phyloP scores from a whole-genome alignment of 2,797 vertebrate species.

The Falco concolor region DNA sequence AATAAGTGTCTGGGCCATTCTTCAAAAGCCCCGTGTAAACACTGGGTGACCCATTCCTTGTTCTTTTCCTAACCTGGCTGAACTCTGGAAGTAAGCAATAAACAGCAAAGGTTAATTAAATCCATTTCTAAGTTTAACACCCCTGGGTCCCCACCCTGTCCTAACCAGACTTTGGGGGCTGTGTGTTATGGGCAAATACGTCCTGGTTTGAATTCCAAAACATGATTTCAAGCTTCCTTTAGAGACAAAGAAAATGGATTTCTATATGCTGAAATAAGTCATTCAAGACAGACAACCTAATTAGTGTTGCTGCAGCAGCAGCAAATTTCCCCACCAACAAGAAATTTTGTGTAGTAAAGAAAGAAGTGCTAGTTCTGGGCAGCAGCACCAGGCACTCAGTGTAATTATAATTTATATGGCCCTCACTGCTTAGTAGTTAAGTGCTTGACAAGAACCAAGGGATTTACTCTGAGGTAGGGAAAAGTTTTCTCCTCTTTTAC shows the following conservation, averaged over 20 bases:
- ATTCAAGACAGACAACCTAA: slow-evolving; percentile 40
- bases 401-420: slow-evolving; percentile 59
- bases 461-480: slow-evolving; percentile 52
- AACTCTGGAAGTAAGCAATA: slow-evolving; percentile 65
- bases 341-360: slow-evolving; percentile 34
- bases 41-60: slow-evolving; percentile 57
- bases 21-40: slow-evolving; percentile 53
- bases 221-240: slow-evolving; percentile 39
- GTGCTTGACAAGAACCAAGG: slow-evolving; percentile 52
- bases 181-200: slow-evolving; percentile 53
- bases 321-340: slow-evolving; percentile 42
- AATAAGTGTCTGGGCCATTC: slow-evolving; percentile 34
- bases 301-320: slow-evolving; percentile 2
- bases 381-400: slow-evolving; percentile 39
- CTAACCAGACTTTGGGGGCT: slow-evolving; percentile 44
- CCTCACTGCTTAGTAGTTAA: slow-evolving; percentile 25
- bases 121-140: slow-evolving; percentile 69
- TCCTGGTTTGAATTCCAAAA: slow-evolving; percentile 58
- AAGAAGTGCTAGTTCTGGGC: slow-evolving; percentile 61
- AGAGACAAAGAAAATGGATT: slow-evolving; percentile 41
- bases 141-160: slow-evolving; percentile 24
- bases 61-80: slow-evolving; percentile 65
- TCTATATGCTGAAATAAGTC: slow-evolving; percentile 15
- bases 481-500: slow-evolving; percentile 40
- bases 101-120: slow-evolving; percentile 68